Base-by-base conservation (phyloP, 2,888 invertebrate species). In the Perithous albicinctus region DNA sequence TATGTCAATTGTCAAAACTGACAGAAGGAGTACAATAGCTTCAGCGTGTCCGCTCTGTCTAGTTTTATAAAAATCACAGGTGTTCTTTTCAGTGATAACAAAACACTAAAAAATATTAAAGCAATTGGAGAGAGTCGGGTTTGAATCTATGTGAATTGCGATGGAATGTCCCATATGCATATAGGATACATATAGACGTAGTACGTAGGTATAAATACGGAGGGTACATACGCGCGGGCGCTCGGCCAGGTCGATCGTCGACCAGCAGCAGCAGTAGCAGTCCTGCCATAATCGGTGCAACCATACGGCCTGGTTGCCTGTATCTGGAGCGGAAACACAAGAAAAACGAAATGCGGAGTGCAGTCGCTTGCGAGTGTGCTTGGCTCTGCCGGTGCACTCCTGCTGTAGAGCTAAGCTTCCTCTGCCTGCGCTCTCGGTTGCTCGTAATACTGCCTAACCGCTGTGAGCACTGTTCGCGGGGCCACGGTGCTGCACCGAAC, bases 251-350 rank as follows among this genome's bases (percentile, higher is more conserved):
- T 59, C 59, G 72, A 32, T 43, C 59, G 38, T 18, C 35, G 48
- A 43, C 29, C 59, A 59, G 59, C 7, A 81, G 86, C 78, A 81
- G 85, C 85, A 84, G 86, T 78, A 72, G 69, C 54, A 61, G 54
- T 59, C 32, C 64, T 85, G 82, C 87, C 87, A 86, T 88, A 87
- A 87, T 85, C 86, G 87, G 84, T 63, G 80, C 75, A 83, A 80
- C 70, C 76, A 84, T 83, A 88, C 88, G 88, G 90, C 88, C 90
- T 89, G 90, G 88, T 89, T 88, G 90, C 77, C 88, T 89, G 89
- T 90, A 91, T 90, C 91, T 91, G 89, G 91, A 91, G 89, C 91
- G 91, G 91, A 91, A 91, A 89, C 88, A 86, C 84, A 87, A 90
- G 90, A 90, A 91, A 91, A 91, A 91, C 88, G 85, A 90, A 88